Base-by-base conservation (phyloP, 2,797 vertebrate genomes). In the Melanotaenia trifasciata region DNA sequence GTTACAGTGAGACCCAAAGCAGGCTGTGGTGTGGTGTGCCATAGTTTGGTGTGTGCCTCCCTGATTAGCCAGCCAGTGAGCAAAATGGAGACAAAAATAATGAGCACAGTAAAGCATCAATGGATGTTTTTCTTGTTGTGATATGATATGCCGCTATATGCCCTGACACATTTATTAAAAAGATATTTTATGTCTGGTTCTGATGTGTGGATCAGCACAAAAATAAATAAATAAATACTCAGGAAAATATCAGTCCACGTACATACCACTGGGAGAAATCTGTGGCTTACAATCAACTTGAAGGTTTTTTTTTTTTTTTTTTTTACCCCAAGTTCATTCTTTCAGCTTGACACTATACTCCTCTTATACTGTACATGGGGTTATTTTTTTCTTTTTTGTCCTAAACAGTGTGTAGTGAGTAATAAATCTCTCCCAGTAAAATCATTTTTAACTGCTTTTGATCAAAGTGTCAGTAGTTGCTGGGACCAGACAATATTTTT, bases 41-140 rank as follows among this genome's bases (percentile, higher is more conserved):
- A 13, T 38, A 13, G 72, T 76, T 77, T 51, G 78, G 64, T 60
- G 40, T 75, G 71, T 70, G 76, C 43, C 76, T 72, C 13, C 3
- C 69, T 89, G 78, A 89, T 85, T 81, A 84, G 65, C 61, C 61
- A 67, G 67, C 67, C 75, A 58, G 59, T 53, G 66, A 79, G 66
- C 43, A 76, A 82, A 81, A 86, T 70, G 36, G 72, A 76, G 63
- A 58, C 8, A 28, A 70, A 85, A 87, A 87, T 89, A 85, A 87
- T 83, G 81, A 87, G 80, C 78, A 70, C 56, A 63, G 72, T 59
- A 35, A 40, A 28, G 64, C 63, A 71, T 81, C 78, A 70, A 45
- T 47, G 12, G 66, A 20, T 69, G 38, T 14, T 56, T 47, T 62
- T 50, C 70, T 76, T 33, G 51, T 73, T 76, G 76, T 58, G 79